phyloP scores from a whole-genome alignment of 2,797 vertebrate genomes.

The Mastacembelus armatus region DNA sequence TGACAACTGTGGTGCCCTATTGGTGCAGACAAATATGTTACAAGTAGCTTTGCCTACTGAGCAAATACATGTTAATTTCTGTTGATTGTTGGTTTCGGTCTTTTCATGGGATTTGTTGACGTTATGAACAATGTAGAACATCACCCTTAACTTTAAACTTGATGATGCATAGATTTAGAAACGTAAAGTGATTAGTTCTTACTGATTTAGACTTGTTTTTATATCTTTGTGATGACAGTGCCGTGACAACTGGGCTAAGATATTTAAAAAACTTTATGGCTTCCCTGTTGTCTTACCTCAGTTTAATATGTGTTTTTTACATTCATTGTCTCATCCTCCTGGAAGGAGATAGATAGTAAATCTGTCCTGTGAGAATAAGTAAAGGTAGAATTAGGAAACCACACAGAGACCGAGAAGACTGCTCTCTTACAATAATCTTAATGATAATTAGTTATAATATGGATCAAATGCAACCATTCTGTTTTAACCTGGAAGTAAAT shows the following conservation, averaged over 20 bases:
- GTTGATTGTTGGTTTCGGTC: neutral
- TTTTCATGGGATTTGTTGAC: constrained; percentile 26
- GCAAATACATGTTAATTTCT: neutral
- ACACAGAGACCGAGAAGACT: constrained; percentile 34
- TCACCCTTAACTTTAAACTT: neutral
- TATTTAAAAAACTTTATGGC: constrained; percentile 15
- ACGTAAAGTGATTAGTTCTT: constrained; percentile 12
- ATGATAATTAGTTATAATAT: constrained; percentile 17
- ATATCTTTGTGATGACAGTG: too few species aligned
- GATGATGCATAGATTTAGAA: constrained; percentile 7
- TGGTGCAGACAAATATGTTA: neutral
- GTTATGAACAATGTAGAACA: constrained; percentile 9
- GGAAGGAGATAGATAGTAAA: constrained; percentile 24
- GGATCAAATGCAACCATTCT: constrained; percentile 36
- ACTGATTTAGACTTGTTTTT: too few species aligned
- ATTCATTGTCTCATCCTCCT: constrained; percentile 28
- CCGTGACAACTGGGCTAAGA: neutral
- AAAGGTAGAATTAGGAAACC: constrained; percentile 34
- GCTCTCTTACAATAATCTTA: constrained; percentile 35
- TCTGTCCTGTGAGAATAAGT: constrained; percentile 33
- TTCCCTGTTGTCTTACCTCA: constrained; percentile 26
- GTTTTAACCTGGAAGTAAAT: constrained; percentile 51
- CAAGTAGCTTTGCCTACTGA: neutral
- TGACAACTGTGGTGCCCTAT: too few species aligned
- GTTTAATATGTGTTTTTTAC: constrained; percentile 13